phyloP scores from a whole-genome alignment of 2,113 vertebrate genomes.

The Lepus americanus region DNA sequence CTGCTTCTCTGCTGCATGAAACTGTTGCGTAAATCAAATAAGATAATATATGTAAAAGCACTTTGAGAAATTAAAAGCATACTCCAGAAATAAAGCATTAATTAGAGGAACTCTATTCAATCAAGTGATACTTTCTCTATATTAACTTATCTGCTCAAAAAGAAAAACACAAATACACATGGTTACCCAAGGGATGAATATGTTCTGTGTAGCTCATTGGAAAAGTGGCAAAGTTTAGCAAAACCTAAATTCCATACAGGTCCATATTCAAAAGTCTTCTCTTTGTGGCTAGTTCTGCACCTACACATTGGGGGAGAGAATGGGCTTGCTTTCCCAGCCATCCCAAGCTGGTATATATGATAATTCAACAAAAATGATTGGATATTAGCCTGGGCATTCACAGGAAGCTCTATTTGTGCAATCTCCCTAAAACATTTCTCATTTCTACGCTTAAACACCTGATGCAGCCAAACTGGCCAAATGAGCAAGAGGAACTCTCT shows the following conservation, averaged over 20 bases:
- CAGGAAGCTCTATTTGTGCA: neutral
- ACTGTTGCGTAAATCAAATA: constrained; percentile 23
- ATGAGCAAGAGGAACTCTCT: constrained; percentile 72
- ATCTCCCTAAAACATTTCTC: constrained; percentile 83
- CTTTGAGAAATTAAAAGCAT: constrained; percentile 69
- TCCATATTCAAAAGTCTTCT: neutral
- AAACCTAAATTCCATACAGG: neutral
- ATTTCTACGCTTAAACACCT: constrained; percentile 83
- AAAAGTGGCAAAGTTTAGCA: neutral
- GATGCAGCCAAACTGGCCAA: constrained; percentile 81
- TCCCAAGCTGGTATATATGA: neutral
- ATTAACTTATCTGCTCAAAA: constrained; percentile 29
- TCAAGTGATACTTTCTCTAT: constrained; percentile 13
- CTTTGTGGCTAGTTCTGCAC: neutral
- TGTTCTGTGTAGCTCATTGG: neutral
- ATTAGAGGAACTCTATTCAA: constrained; percentile 65
- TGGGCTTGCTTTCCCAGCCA: neutral
- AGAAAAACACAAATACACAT: neutral
- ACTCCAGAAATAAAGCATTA: constrained; percentile 65
- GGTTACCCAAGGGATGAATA: neutral
- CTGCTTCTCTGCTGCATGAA: neutral
- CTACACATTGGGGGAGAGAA: neutral
- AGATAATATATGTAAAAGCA: constrained; percentile 63
- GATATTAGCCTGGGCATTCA: neutral
- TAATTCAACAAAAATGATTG: constrained; percentile 33